A percentile compares a stretch with the other conserved stretches of the same genome.
These are phyloP conservation scores for Sminthurinus aureus DNA, from an alignment of 2,888 invertebrate species.

Conservation along the genomic window DNA sequence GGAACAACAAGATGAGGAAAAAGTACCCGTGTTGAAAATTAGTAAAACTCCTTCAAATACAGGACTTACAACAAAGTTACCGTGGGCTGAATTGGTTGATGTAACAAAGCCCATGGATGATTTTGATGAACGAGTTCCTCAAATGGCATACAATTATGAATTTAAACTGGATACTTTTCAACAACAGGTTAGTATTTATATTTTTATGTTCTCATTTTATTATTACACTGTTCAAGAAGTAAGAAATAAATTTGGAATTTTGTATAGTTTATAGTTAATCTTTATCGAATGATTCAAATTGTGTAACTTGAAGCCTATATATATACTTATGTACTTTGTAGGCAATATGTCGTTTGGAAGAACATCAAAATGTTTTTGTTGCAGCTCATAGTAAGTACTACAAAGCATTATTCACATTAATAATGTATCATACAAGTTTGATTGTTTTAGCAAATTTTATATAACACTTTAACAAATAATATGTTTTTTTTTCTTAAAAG, in stretches of 20 bases:
- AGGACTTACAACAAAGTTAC: conserved; percentile 66
- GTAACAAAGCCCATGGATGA: conserved; percentile 80
- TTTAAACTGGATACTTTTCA: conserved; percentile 98
- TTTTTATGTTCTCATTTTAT: too few relatives aligned
- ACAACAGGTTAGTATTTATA: conserved; percentile 72
- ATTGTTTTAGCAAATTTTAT: too few relatives aligned
- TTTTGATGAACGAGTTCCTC: conserved; percentile 80
- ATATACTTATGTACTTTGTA: conserved; percentile 8
- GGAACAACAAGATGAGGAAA: conserved; percentile 9
- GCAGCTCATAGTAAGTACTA: conserved; percentile 81
- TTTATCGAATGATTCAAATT: too few relatives aligned
- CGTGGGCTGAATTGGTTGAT: conserved; percentile 90
- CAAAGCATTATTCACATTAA: too few relatives aligned
- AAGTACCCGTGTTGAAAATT: conserved; percentile 74
- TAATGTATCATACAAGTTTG: too few relatives aligned
- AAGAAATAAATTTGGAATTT: too few relatives aligned
- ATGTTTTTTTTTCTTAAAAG: too few relatives aligned
- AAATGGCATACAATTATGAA: conserved; percentile 83
- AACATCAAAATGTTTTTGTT: conserved; percentile 94
- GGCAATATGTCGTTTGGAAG: conserved; percentile 92
- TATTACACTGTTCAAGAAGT: too few relatives aligned
- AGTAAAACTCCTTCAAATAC: conserved; percentile 66
- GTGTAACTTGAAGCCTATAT: too few relatives aligned
- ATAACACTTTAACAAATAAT: too few relatives aligned
- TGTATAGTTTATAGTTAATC: too few relatives aligned